A percentile compares a stretch with the other conserved stretches of the same genome.
Conservation (phyloP, 2,797 vertebrate species). For the Poliocrania exsul region DNA sequence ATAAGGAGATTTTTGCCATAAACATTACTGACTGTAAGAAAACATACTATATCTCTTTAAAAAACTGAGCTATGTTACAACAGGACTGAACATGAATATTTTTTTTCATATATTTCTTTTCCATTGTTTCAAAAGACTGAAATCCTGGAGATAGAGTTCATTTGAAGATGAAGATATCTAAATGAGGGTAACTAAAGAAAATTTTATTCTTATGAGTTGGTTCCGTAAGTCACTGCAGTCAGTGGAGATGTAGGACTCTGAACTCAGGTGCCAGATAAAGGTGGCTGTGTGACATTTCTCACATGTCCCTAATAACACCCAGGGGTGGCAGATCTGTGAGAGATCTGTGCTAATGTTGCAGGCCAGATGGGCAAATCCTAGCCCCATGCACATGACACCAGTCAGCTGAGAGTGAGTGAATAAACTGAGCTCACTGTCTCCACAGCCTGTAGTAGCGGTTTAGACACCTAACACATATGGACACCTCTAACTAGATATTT, state of each 20-base stretch:
- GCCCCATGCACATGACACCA: background rate
- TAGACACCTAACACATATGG: background rate
- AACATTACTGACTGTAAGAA: constrained; percentile 13
- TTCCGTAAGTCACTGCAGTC: background rate
- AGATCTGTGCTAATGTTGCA: background rate
- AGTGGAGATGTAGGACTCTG: background rate
- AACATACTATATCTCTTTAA: background rate
- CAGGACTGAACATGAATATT: background rate
- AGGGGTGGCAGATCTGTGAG: background rate
- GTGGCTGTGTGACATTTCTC: background rate
- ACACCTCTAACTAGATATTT: background rate
- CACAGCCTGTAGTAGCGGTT: background rate
- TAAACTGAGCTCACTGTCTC: background rate
- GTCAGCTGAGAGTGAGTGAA: background rate
- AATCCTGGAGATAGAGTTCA: background rate
- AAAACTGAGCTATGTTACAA: background rate
- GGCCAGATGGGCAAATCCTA: background rate
- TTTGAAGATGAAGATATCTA: background rate
- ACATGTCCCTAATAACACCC: accelerated
- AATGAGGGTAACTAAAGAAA: accelerated
- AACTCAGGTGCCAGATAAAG: background rate
- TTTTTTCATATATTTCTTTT: background rate
- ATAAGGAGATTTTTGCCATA: constrained; percentile 5
- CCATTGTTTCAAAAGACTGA: background rate
- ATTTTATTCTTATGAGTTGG: background rate